These are phyloP conservation scores for Acropora tenuis DNA, from an alignment of 64 coral and sea anemone genomes.

Conservation along the genomic window DNA sequence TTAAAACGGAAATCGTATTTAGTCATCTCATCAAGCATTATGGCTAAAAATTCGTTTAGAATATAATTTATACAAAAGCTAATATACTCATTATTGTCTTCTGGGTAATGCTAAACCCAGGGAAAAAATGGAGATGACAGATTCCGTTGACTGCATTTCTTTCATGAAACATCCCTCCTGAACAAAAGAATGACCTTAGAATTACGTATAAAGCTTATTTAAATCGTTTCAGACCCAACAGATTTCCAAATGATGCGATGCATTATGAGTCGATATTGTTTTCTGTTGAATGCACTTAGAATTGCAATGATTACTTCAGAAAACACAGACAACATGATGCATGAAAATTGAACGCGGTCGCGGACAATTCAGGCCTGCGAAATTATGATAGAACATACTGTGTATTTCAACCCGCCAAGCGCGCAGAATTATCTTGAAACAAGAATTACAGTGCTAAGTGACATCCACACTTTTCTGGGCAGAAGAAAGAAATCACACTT, in stretches of 20 bases:
- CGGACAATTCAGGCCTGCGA: not conserved
- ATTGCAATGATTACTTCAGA: not conserved
- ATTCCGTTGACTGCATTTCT: no score
- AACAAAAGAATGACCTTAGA: no score
- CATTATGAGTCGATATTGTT: not conserved
- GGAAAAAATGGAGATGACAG: not conserved
- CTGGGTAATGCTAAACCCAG: no score
- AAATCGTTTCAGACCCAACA: no score
- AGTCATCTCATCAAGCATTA: no score
- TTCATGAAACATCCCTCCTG: no score
- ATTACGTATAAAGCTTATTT: no score
- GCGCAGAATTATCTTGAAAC: no score
- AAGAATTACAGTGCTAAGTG: not conserved
- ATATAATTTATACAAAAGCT: no score
- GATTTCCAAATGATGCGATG: not conserved
- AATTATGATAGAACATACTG: not conserved
- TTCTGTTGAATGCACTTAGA: not conserved
- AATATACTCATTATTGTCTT: no score
- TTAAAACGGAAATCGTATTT: not conserved
- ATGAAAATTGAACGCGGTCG: conserved; percentile 19
- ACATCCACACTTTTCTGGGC: not conserved
- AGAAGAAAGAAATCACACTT: conserved; percentile 8
- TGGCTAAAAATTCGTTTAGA: no score
- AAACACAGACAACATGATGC: not conserved
- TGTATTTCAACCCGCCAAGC: no score